A percentile compares a stretch with the other conserved stretches of the same genome.
Conservation (phyloP, 2,797 vertebrate species). For the Remorina albescens region DNA sequence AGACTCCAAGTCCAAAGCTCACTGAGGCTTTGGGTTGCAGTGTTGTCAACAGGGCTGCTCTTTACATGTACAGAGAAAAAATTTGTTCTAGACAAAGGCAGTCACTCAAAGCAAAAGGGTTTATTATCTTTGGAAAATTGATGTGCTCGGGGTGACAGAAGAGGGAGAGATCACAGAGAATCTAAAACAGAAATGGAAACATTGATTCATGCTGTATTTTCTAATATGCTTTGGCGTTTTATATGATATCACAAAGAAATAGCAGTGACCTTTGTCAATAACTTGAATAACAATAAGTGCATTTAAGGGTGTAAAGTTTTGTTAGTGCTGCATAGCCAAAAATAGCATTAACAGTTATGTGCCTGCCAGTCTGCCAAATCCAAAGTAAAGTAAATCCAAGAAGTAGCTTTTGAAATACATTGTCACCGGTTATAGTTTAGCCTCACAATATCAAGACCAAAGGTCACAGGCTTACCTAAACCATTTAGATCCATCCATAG, state of each 20-base stretch:
- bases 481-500: background rate
- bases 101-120: background rate
- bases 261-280: too few relatives aligned
- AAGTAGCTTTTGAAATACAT: background rate
- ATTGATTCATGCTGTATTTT: background rate
- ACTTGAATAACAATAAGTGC: too few relatives aligned
- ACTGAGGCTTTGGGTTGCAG: background rate
- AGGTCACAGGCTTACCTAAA: background rate
- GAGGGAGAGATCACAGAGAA: background rate
- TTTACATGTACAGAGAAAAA: background rate
- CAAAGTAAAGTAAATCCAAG: too few relatives aligned
- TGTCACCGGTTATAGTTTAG: background rate
- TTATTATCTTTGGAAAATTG: slow-evolving; percentile 1
- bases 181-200: background rate
- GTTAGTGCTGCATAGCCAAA: too few relatives aligned
- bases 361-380: too few relatives aligned
- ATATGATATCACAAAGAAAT: too few relatives aligned
- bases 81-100: background rate
- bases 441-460: background rate
- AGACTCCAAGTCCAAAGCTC: background rate
- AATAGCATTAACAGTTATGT: too few relatives aligned
- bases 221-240: too few relatives aligned
- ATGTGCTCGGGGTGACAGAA: background rate
- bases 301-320: too few relatives aligned
- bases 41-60: background rate